Conservation (phyloP, 2,888 invertebrate genomes). For the Tetheella fluctuosa region DNA sequence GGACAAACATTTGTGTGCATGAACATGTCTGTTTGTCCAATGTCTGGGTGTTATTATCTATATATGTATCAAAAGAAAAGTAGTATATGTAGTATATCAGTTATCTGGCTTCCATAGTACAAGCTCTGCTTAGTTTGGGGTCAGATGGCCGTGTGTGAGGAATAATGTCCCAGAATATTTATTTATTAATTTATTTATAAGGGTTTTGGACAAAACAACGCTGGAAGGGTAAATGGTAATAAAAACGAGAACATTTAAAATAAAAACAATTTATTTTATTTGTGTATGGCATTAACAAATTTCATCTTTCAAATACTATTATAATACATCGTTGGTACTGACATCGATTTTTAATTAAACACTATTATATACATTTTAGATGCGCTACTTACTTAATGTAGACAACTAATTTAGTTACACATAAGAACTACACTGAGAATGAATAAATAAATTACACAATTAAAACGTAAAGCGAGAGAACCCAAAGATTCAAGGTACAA, state of each 20-base stretch:
- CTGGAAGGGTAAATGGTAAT: conserved; percentile 13
- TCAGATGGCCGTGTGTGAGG: too few species aligned
- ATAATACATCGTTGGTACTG: conserved; percentile 81
- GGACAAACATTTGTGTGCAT: too few species aligned
- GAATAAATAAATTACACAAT: conserved; percentile 75
- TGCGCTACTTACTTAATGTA: conserved; percentile 58
- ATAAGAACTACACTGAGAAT: conserved; percentile 59
- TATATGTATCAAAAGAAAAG: too few species aligned
- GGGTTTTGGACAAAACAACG: conserved; percentile 7
- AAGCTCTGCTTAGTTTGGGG: too few species aligned
- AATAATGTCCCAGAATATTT: too few species aligned
- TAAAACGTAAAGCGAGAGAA: conserved; percentile 46
- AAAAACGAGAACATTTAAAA: conserved; percentile 62
- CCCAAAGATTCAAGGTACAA: conserved; percentile 35
- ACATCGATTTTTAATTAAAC: conserved; percentile 72
- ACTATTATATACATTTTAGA: conserved; percentile 74
- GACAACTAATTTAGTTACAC: conserved; percentile 67
- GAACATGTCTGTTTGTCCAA: too few species aligned
- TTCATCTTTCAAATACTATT: conserved; percentile 58
- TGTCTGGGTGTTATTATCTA: too few species aligned
- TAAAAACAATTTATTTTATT: conserved; percentile 81
- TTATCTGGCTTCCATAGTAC: too few species aligned
- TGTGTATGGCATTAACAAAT: conserved; percentile 81
- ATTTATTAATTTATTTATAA: too few species aligned
- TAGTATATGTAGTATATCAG: too few species aligned